These are phyloP conservation scores for Parauchenoglanis ngamensis DNA, from an alignment of 2,797 vertebrate genomes.

Conservation along the genomic window DNA sequence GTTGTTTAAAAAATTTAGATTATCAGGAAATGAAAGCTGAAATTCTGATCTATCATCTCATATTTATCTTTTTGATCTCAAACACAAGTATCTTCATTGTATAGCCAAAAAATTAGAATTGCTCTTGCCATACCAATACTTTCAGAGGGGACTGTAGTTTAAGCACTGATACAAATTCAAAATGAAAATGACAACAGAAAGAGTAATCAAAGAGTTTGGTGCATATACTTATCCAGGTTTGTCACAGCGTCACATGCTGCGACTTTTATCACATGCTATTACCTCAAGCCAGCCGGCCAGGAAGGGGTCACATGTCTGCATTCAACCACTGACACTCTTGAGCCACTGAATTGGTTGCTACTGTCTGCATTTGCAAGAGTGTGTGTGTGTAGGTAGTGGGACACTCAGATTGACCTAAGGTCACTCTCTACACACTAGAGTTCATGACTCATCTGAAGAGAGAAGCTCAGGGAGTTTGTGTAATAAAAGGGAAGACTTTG, in stretches of 20 bases:
- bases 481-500: constrained; percentile 66
- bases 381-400: background rate
- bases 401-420: constrained; percentile 42
- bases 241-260: background rate
- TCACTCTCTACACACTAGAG: constrained; percentile 41
- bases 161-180: background rate
- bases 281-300: constrained; percentile 58
- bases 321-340: constrained; percentile 60
- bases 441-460: constrained; percentile 62
- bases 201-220: background rate
- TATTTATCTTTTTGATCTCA: background rate
- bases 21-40: background rate
- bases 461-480: constrained; percentile 57
- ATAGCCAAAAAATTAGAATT: background rate
- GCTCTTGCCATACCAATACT: background rate
- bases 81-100: background rate
- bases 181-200: constrained; percentile 3
- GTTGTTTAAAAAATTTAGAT: background rate
- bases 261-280: constrained; percentile 58
- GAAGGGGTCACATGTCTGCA: constrained; percentile 65
- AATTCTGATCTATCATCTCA: background rate
- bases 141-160: background rate
- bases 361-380: constrained; percentile 24
- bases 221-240: constrained; percentile 54
- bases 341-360: constrained; percentile 38